phyloP scores from a whole-genome alignment of 2,113 vertebrate species.

The Vicugna pacos region DNA sequence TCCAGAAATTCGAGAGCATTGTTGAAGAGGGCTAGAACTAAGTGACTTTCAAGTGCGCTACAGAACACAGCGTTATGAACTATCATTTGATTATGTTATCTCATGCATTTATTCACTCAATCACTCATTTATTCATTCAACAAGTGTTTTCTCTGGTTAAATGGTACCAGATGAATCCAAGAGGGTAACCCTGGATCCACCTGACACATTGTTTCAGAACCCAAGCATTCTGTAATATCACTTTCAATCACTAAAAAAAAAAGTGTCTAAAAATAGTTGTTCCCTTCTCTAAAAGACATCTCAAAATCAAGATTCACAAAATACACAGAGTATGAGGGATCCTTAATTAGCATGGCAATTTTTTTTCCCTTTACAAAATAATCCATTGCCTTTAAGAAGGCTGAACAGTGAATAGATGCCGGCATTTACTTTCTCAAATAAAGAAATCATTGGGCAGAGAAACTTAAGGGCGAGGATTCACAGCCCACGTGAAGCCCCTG shows the following conservation, averaged over 20 bases:
- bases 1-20: background rate
- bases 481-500: background rate
- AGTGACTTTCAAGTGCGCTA: background rate
- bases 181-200: background rate
- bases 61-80: background rate
- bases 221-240: background rate
- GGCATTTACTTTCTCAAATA: background rate
- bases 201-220: slow-evolving; percentile 5
- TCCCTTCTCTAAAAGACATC: background rate
- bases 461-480: background rate
- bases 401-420: background rate
- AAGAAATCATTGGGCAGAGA: background rate
- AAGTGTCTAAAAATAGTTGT: slow-evolving; percentile 43
- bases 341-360: background rate
- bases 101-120: background rate
- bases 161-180: background rate
- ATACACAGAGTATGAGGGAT: background rate
- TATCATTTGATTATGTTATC: background rate
- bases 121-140: background rate
- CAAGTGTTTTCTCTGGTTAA: background rate
- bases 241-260: background rate
- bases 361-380: background rate
- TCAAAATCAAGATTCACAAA: slow-evolving; percentile 44
- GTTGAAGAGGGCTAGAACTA: background rate
- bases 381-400: background rate